Conservation (phyloP, 1,140 invertebrate species). For the Lepidurus arcticus region DNA sequence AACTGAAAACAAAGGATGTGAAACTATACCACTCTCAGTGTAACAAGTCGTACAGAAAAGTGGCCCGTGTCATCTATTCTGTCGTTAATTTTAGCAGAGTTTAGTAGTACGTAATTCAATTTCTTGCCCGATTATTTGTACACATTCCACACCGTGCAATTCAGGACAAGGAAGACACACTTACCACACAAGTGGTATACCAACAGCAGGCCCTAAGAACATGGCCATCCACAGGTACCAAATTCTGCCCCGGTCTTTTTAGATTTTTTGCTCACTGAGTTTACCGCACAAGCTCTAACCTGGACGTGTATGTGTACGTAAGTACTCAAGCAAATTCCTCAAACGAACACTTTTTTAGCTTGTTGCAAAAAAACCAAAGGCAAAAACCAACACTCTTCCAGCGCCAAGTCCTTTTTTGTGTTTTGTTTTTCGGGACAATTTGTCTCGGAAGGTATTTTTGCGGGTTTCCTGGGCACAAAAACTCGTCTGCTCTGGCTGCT, state of each 20-base stretch:
- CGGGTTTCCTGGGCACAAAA: background rate
- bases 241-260: background rate
- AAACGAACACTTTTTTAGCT: no score
- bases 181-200: constrained; percentile 14
- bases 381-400: no score
- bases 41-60: no score
- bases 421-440: background rate
- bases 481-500: background rate
- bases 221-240: constrained; percentile 12
- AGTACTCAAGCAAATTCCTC: no score
- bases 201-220: constrained; percentile 17
- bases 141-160: no score
- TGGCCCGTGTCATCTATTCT: no score
- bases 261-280: background rate
- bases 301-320: background rate
- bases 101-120: no score
- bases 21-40: no score
- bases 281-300: background rate
- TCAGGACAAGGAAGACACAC: background rate
- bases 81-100: no score
- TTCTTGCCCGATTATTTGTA: no score
- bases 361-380: no score
- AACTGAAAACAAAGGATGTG: no score
- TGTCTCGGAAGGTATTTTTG: background rate
- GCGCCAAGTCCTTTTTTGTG: background rate